These are phyloP conservation scores for Rhopalosiphum maidis DNA, from an alignment of 1,140 invertebrate species.

Conservation along the genomic window DNA sequence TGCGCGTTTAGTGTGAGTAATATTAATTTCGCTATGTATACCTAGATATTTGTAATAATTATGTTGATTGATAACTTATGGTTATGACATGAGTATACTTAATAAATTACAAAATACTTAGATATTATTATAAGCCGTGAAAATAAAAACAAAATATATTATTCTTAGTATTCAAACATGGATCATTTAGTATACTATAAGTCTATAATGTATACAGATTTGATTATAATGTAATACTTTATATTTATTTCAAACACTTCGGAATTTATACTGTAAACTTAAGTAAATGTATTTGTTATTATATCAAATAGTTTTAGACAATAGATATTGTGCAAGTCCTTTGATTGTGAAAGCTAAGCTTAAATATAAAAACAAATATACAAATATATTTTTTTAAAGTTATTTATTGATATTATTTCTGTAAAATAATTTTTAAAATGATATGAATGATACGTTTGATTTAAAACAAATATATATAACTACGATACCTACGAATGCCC, in stretches of 20 bases:
- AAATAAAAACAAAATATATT: constrained; percentile 14
- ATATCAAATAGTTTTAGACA: neutral
- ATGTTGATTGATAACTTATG: neutral
- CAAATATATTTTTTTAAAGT: neutral
- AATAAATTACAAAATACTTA: neutral
- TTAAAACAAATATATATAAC: neutral
- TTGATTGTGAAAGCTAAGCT: neutral
- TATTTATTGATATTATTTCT: neutral
- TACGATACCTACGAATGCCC: neutral
- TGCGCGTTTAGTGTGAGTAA: neutral
- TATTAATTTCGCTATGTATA: neutral
- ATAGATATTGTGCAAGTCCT: neutral
- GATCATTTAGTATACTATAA: neutral
- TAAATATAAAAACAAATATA: neutral
- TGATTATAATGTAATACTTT: neutral
- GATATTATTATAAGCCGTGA: neutral
- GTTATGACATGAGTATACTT: neutral
- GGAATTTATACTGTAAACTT: neutral
- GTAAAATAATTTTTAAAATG: neutral
- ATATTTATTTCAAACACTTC: neutral
- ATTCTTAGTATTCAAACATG: neutral
- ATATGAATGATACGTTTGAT: neutral
- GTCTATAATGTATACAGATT: neutral
- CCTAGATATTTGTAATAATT: neutral
- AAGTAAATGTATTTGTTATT: neutral